Base-by-base conservation (phyloP, 2,797 vertebrate genomes). In the Numenius phaeopus region DNA sequence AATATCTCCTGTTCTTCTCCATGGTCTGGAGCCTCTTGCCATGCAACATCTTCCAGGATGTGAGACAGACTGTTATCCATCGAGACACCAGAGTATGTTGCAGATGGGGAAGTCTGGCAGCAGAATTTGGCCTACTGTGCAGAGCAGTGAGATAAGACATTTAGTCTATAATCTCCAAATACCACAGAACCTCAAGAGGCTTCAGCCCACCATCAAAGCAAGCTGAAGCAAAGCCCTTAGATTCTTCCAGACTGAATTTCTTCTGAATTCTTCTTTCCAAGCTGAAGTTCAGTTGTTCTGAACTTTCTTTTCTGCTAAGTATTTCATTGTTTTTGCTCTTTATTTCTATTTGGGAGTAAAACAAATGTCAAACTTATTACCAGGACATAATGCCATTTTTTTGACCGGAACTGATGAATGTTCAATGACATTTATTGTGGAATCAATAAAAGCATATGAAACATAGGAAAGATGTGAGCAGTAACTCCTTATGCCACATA, bases 291-390 rank as follows among this genome's bases (percentile, higher is more conserved):
- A n/a, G 8, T 89, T 84, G 9, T 85, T 75, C 76, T 76, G 26
- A 87, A 72, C 34, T 86, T 93, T 91, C 26, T 78, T 19, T 73
- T 94, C 54, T 54, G 18, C 8, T 44, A 81, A 39, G 8, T 67
- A 71, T 83, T 90, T 88, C 2, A 27, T 81, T 81, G 62, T 69
- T 92, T 94, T 50, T 83, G 40, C 27, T 76, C 27, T 71, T 92
- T 70, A 16, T 88, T 24, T 90, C 52, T 79, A 20, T 87, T 91
- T 54, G 44, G 37, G 18, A 86, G 21, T 52, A 75, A 89, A 93
- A 70, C 26, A 78, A 78, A 95, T 57, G 50, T 90, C 72, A 75
- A 61, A 90, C 32, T 76, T 91, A 70, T 90, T 91, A 57, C 49
- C 7, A 69, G 32, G 37, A 77, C 22, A 52, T 22, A 71, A 83